phyloP scores from a whole-genome alignment of 2,888 invertebrate genomes.

The Lagria hirta region DNA sequence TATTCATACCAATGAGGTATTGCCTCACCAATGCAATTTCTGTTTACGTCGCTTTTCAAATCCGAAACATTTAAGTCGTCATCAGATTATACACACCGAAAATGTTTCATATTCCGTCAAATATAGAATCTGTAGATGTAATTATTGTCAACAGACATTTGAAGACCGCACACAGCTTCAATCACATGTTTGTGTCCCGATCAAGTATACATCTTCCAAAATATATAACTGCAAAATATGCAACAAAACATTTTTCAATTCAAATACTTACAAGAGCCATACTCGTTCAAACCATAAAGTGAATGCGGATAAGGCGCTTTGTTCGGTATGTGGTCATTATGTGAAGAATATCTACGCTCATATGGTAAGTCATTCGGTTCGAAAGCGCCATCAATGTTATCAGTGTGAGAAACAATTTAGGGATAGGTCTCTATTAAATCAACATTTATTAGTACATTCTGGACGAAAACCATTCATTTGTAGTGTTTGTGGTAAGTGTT shows the following conservation, averaged over 20 bases:
- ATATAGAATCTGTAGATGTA: slow-evolving; percentile 41
- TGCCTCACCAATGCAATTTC: slow-evolving; percentile 42
- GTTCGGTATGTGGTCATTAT: slow-evolving; percentile 43
- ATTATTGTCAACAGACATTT: slow-evolving; percentile 40
- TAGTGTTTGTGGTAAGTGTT: slow-evolving; percentile 44
- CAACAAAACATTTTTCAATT: slow-evolving; percentile 40
- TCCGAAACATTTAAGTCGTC: slow-evolving; percentile 44
- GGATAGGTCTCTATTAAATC: slow-evolving; percentile 37
- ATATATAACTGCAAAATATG: slow-evolving; percentile 40
- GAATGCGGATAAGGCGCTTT: slow-evolving; percentile 37
- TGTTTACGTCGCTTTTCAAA: slow-evolving; percentile 44
- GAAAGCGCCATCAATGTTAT: slow-evolving; percentile 40
- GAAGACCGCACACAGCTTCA: slow-evolving; percentile 37
- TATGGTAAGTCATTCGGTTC: slow-evolving; percentile 40
- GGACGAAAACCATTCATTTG: slow-evolving; percentile 44
- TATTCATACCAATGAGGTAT: slow-evolving; percentile 39
- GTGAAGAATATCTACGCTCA: slow-evolving; percentile 43
- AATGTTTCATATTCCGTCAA: slow-evolving; percentile 42
- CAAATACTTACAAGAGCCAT: slow-evolving; percentile 39
- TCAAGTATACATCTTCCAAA: slow-evolving; percentile 26
- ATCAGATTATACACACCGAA: slow-evolving; percentile 44
- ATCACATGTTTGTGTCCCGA: slow-evolving; percentile 37
- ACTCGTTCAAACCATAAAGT: slow-evolving; percentile 38
- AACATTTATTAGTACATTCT: slow-evolving; percentile 43
- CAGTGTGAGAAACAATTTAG: slow-evolving; percentile 42